Percentiles rank a stretch among this genome's conserved stretches.
phyloP scores from a whole-genome alignment of 2,888 invertebrate species.

The Drosophila greeni region DNA sequence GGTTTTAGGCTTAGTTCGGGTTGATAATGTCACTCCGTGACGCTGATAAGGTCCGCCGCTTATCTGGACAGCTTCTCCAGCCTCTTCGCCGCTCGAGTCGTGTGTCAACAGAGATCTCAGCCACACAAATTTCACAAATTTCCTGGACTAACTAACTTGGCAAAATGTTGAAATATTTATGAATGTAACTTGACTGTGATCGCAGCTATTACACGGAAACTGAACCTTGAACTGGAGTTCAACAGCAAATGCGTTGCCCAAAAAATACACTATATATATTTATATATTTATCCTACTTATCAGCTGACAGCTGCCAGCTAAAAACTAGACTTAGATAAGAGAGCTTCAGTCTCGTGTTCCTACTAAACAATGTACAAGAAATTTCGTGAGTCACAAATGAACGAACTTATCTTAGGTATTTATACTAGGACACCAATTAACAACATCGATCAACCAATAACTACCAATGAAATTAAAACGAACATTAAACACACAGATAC shows the following conservation, averaged over 20 bases:
- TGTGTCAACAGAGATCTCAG: constrained; percentile 33
- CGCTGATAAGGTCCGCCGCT: constrained; percentile 42
- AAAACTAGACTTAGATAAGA: constrained; percentile 38
- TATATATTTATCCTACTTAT: constrained; percentile 36
- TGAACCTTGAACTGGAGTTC: constrained; percentile 61
- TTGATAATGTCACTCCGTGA: constrained; percentile 67
- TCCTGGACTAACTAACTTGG: constrained; percentile 34
- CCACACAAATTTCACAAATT: constrained; percentile 36
- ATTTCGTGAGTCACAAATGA: constrained; percentile 34
- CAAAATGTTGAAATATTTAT: constrained; percentile 36
- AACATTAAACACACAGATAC: constrained; percentile 22
- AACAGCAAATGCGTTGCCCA: constrained; percentile 42
- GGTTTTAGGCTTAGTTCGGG: constrained; percentile 63
- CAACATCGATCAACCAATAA: constrained; percentile 38
- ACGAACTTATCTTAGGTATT: constrained; percentile 21
- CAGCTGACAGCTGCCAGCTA: constrained; percentile 52
- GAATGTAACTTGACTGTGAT: constrained; percentile 14
- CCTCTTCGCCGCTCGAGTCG: constrained; percentile 16
- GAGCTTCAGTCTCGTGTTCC: constrained; percentile 25
- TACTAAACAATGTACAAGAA: background rate
- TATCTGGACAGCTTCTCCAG: constrained; percentile 54
- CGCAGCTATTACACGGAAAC: constrained; percentile 13
- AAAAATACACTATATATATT: background rate
- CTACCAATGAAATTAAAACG: constrained; percentile 17
- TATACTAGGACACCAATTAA: constrained; percentile 35